phyloP scores from a whole-genome alignment of 2,797 vertebrate species.

The Tokudaia tokunoshimensis region DNA sequence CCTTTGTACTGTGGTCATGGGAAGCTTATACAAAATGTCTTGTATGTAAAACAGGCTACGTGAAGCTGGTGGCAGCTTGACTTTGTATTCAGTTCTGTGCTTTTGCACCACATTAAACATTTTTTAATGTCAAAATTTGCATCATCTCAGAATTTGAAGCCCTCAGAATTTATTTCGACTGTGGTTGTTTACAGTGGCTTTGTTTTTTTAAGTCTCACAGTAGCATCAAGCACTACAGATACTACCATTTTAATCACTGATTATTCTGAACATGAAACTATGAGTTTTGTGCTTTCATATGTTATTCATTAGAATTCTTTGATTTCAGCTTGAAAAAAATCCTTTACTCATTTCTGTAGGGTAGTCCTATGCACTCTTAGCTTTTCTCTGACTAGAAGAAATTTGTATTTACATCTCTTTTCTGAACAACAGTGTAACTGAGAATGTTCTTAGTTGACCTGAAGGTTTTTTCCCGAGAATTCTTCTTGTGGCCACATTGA shows the following conservation, averaged over 20 bases:
- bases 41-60: background rate
- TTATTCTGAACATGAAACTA: background rate
- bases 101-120: background rate
- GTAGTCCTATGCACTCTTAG: background rate
- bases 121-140: conserved; percentile 14
- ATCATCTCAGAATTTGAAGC: background rate
- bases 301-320: background rate
- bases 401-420: background rate
- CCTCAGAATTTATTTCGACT: background rate
- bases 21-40: background rate
- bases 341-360: background rate
- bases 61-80: background rate
- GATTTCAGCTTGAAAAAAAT: background rate
- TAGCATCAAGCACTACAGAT: background rate
- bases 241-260: background rate
- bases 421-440: background rate
- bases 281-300: background rate
- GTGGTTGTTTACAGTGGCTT: background rate
- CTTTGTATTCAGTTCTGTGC: background rate
- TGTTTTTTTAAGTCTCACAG: background rate
- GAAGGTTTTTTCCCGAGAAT: background rate
- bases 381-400: background rate
- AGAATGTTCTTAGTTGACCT: background rate
- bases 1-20: background rate
- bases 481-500: background rate